phyloP scores from a whole-genome alignment of 2,888 invertebrate genomes.

The Volucella inflata region DNA sequence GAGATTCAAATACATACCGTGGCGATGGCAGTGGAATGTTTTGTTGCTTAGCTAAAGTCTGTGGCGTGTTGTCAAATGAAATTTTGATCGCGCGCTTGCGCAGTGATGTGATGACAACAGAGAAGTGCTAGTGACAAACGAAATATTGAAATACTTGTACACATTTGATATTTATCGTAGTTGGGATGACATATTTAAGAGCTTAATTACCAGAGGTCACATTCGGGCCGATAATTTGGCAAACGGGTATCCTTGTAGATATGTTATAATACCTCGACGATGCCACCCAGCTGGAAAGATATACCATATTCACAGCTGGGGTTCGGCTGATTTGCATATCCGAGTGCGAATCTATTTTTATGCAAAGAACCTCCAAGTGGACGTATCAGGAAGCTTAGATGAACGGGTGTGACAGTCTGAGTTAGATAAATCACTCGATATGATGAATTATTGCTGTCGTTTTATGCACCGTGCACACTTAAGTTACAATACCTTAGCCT shows the following conservation, averaged over 20 bases:
- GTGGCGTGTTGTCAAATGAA: neutral
- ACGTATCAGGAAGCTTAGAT: constrained; percentile 12
- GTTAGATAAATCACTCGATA: constrained; percentile 26
- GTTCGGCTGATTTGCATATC: neutral
- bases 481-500: neutral
- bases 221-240: neutral
- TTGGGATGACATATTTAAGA: constrained; percentile 35
- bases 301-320: neutral
- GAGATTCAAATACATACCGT: too few relatives aligned
- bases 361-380: constrained; percentile 5
- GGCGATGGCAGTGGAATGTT: neutral
- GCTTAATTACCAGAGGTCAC: constrained; percentile 22
- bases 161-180: constrained; percentile 24
- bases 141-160: constrained; percentile 25
- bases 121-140: constrained; percentile 2
- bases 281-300: constrained; percentile 13
- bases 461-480: neutral
- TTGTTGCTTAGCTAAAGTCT: constrained; percentile 10
- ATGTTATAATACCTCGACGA: neutral
- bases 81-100: neutral
- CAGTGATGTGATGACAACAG: neutral
- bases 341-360: constrained; percentile 9
- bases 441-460: neutral
- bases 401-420: constrained; percentile 12
- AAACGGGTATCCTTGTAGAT: constrained; percentile 9